These are phyloP conservation scores for Euphonia xanthogaster DNA, from an alignment of 2,797 vertebrate genomes.

Conservation along the genomic window DNA sequence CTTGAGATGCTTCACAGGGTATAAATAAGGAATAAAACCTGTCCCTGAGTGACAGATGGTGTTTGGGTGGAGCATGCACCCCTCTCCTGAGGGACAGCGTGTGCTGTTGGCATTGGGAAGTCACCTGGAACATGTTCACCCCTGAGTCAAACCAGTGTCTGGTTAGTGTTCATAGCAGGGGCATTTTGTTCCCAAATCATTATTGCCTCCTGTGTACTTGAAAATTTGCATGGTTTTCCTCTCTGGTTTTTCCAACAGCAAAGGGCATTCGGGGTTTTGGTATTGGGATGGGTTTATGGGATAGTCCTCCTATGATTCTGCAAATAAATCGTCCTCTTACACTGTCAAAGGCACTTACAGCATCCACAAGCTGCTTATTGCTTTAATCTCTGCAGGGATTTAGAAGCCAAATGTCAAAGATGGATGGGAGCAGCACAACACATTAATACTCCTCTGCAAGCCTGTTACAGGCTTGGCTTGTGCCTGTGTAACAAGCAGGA, in stretches of 20 bases:
- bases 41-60: neutral
- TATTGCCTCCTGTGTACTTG: neutral
- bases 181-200: neutral
- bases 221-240: neutral
- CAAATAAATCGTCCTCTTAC: neutral
- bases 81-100: neutral
- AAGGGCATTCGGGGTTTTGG: neutral
- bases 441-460: neutral
- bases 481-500: fast-evolving
- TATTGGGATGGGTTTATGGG: neutral
- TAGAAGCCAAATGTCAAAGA: neutral
- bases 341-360: neutral
- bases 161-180: neutral
- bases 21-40: neutral
- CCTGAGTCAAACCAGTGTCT: neutral
- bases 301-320: neutral
- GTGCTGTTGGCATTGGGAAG: neutral
- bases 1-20: neutral
- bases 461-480: neutral
- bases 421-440: neutral
- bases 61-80: neutral
- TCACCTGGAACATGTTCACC: neutral
- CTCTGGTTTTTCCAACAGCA: neutral
- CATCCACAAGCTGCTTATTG: constrained; percentile 33
- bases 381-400: constrained; percentile 24